Evolutionary conservation across 2,888 invertebrate genomes (phyloP), one percentile per base, ranked within the genome.

Genomic region (Terebella lapidaria): DNA sequence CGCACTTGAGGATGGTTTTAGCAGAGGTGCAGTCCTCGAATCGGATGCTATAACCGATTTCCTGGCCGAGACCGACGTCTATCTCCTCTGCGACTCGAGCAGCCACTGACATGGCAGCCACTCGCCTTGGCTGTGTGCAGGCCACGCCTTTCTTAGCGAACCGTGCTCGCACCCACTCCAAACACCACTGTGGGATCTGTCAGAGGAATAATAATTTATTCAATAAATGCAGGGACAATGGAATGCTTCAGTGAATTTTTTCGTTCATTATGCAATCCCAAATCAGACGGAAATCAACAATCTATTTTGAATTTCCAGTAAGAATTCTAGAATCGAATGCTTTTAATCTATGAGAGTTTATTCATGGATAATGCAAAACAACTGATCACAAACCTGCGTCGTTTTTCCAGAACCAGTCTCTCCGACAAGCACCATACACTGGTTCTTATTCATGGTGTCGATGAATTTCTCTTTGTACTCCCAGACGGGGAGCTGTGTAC

Each of bases 321-420:
- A n/a, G n/a, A n/a, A n/a, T n/a, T n/a, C n/a, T n/a, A n/a, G n/a
- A n/a, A n/a, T n/a, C n/a, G n/a, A n/a, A n/a, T n/a, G n/a, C n/a
- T n/a, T n/a, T n/a, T n/a, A n/a, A n/a, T n/a, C n/a, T n/a, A n/a
- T n/a, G n/a, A n/a, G n/a, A n/a, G n/a, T n/a, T n/a, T n/a, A n/a
- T n/a, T n/a, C n/a, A n/a, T n/a, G n/a, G n/a, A n/a, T n/a, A n/a
- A n/a, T n/a, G n/a, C n/a, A n/a, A n/a, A n/a, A n/a, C n/a, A n/a
- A n/a, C n/a, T n/a, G n/a, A n/a, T n/a, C n/a, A n/a, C n/a, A n/a
- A n/a, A 81, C 81, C 75, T 96, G 99, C 15, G 99, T 99, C 0
- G 99, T 99, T 84, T 99, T 99, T 0, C 99, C 99, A 1, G 95
- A 96, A n/a, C 99, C 99, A 28, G 81, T 99, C 80, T 99, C 99